Percentiles rank a stretch among this genome's conserved stretches.
Conservation (phyloP, 2,797 vertebrate species). For the Sandelia bainsii region DNA sequence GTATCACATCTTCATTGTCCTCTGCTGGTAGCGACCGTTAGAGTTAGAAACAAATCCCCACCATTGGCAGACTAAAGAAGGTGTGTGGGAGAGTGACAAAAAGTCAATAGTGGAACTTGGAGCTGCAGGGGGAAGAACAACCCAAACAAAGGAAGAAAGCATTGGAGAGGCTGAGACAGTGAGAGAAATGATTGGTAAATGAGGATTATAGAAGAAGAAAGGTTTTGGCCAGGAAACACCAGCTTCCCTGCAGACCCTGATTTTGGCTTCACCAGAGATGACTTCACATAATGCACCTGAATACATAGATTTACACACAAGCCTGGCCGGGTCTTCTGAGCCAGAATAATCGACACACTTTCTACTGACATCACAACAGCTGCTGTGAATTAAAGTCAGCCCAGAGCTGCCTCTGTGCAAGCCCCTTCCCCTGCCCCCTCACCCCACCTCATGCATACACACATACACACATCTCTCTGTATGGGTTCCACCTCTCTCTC, state of each 20-base stretch:
- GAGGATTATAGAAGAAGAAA: conserved; percentile 64
- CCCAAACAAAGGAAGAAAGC: conserved; percentile 37
- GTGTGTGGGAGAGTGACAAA: conserved; percentile 32
- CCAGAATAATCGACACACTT: conserved; percentile 80
- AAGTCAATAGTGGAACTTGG: conserved; percentile 26
- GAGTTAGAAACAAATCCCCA: conserved; percentile 19
- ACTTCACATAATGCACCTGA: conserved; percentile 87
- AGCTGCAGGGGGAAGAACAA: conserved; percentile 38
- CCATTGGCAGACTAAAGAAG: conserved; percentile 18
- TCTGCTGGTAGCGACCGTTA: neutral
- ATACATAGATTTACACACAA: conserved; percentile 86
- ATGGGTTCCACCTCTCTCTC: conserved; percentile 32
- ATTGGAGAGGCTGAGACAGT: conserved; percentile 46
- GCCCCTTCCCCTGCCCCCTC: conserved; percentile 8
- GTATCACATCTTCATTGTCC: neutral
- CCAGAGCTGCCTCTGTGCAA: conserved; percentile 48
- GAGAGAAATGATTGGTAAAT: conserved; percentile 48
- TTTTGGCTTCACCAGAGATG: conserved; percentile 75
- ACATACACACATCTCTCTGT: conserved; percentile 21
- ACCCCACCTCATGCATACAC: conserved; percentile 4
- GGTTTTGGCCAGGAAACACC: conserved; percentile 71
- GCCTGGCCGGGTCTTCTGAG: conserved; percentile 70
- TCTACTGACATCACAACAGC: conserved; percentile 85
- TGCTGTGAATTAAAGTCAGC: conserved; percentile 79
- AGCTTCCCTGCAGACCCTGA: conserved; percentile 70